Evolutionary conservation across 2,797 vertebrate genomes (phyloP).

Genomic region (Sebastes kiyomatsui): DNA sequence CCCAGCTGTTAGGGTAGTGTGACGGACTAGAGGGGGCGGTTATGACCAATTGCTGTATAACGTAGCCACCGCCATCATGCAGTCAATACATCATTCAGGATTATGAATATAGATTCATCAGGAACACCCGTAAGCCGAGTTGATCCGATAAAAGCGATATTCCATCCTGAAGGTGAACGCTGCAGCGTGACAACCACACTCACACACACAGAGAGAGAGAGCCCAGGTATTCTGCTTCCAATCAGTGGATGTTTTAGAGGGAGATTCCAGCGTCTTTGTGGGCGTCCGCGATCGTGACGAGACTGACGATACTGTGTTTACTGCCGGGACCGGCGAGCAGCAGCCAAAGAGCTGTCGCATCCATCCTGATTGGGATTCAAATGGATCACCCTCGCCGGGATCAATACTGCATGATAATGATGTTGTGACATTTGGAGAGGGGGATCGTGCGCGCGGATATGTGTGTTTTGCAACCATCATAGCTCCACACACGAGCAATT

Average conservation of each 20-base stretch:
- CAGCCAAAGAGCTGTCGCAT: constrained; percentile 51
- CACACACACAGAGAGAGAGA: not conserved
- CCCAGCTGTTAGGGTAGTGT: constrained; percentile 24
- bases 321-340: constrained; percentile 14
- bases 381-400: constrained; percentile 48
- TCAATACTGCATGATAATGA: constrained; percentile 73
- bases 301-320: constrained; percentile 41
- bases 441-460: not conserved
- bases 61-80: not conserved
- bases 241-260: constrained; percentile 36
- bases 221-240: not conserved
- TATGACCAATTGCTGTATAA: not conserved
- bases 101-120: not conserved
- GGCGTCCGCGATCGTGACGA: constrained; percentile 29
- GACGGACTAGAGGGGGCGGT: not conserved
- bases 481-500: not conserved
- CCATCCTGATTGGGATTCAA: constrained; percentile 64
- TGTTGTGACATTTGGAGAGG: constrained; percentile 58
- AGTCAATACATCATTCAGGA: not conserved
- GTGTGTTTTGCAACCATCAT: constrained; percentile 3
- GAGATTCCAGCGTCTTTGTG: constrained; percentile 31
- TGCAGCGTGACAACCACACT: not conserved
- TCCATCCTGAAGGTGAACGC: not conserved
- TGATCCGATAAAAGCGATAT: not conserved
- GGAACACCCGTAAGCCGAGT: not conserved